Base-by-base conservation (phyloP, 2,888 invertebrate species). In the Cepaea hortensis region DNA sequence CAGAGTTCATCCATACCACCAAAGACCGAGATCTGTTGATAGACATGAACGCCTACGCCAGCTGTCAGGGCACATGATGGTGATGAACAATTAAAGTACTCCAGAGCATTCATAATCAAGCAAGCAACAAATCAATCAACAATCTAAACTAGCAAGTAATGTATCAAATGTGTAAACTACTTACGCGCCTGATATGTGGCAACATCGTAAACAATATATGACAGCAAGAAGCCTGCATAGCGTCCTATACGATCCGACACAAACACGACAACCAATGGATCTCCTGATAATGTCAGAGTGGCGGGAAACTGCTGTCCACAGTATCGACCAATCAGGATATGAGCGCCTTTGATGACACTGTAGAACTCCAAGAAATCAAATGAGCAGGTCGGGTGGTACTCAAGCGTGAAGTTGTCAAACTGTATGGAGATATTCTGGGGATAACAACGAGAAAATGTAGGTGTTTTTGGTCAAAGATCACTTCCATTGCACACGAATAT, bases 171-270 rank as follows among this genome's bases (percentile, higher is more conserved):
- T 55, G 55, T 55, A 72, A 15, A 46, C 55, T 20, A 62, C 81
- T 81, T 68, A 81, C 81, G 0, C 48, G 68, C 18, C 20, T 81
- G 20, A 48, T 48, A 70, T n/a, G n/a, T 85, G 6, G 55, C 18
- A 7, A 72, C 62, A 9, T 83, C 35, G 1, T 72, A 5, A 23
- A 88, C 61, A 18, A 77, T 68, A 76, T 88, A 90, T n/a, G 81
- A 62, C 9, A 90, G 82, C 73, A 86, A 85, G 65, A 91, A 91
- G 11, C 91, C 91, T 7, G 76, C 55, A 46, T 84, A 86, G 20
- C 87, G 76, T 1, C 76, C 73, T 13, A 88, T 76, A 1, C 88
- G 87, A 72, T 91, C 90, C 9, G 90, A 89, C 4, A n/a, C 84
- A 75, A 91, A 90, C 35, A 88, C 84, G 70, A 91, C 62, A 15